These are phyloP conservation scores for Nowickia ferox DNA, from an alignment of 2,888 invertebrate species.

Conservation along the genomic window DNA sequence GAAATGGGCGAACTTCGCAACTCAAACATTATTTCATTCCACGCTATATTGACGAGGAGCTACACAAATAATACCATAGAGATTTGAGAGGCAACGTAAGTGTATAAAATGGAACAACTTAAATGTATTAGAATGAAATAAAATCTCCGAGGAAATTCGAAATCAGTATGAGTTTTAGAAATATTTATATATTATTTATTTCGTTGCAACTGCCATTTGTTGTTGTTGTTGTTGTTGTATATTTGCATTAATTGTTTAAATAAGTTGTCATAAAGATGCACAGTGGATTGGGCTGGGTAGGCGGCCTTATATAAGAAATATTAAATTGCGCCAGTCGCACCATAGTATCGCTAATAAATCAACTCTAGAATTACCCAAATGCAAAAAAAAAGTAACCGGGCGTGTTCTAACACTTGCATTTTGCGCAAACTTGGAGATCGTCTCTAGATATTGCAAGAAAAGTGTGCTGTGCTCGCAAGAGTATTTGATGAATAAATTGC, in stretches of 20 bases:
- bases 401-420: too few species aligned
- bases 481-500: too few species aligned
- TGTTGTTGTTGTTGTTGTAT: neutral
- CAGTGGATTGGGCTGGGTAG: neutral
- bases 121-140: constrained; percentile 29
- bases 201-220: neutral
- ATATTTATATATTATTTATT: constrained; percentile 29
- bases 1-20: neutral
- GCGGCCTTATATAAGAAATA: too few species aligned
- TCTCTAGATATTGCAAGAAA: too few species aligned
- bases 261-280: neutral
- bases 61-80: constrained; percentile 47
- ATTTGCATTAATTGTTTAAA: constrained; percentile 10
- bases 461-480: too few species aligned
- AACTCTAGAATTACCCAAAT: too few species aligned
- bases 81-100: constrained; percentile 17
- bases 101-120: constrained; percentile 31
- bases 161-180: constrained; percentile 8
- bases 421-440: too few species aligned
- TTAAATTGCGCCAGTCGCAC: too few species aligned
- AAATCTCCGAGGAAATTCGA: constrained; percentile 31
- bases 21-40: neutral
- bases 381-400: too few species aligned
- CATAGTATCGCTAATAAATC: too few species aligned
- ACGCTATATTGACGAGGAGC: constrained; percentile 11